phyloP scores from a whole-genome alignment of 2,797 vertebrate genomes.

The Danio choprae region DNA sequence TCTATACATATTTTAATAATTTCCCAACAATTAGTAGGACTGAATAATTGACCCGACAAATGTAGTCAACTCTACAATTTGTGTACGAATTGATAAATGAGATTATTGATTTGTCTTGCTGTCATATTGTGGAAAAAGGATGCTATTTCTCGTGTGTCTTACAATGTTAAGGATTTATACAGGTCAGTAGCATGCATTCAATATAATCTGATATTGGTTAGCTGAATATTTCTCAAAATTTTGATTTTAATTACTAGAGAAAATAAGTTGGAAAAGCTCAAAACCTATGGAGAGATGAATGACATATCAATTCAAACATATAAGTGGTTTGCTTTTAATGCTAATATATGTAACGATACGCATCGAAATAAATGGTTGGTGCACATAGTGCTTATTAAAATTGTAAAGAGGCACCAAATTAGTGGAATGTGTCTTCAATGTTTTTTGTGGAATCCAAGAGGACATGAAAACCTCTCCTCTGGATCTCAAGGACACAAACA shows the following conservation, averaged over 20 bases:
- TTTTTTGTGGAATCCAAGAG: slow-evolving; percentile 49
- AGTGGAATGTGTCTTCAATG: neutral
- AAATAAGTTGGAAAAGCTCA: no score
- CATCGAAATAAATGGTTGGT: no score
- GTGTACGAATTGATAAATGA: neutral
- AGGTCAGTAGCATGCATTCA: neutral
- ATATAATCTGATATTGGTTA: no score
- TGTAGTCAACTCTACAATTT: neutral
- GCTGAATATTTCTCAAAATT: no score
- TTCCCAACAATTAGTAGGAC: neutral
- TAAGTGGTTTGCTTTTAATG: no score
- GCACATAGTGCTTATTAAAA: no score
- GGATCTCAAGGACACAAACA: slow-evolving; percentile 57
- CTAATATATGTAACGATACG: no score
- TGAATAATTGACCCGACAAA: neutral
- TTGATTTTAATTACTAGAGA: no score
- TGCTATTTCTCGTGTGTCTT: neutral
- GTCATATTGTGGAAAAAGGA: neutral
- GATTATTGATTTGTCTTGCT: neutral
- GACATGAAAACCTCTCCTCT: slow-evolving; percentile 10
- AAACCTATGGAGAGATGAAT: no score
- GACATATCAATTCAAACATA: no score
- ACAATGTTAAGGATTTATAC: neutral
- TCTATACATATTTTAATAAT: neutral
- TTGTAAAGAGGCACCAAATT: neutral